Evolutionary conservation across 92 coral and sea anemone genomes (phyloP).

Genomic region (Phenganax subtilis): DNA sequence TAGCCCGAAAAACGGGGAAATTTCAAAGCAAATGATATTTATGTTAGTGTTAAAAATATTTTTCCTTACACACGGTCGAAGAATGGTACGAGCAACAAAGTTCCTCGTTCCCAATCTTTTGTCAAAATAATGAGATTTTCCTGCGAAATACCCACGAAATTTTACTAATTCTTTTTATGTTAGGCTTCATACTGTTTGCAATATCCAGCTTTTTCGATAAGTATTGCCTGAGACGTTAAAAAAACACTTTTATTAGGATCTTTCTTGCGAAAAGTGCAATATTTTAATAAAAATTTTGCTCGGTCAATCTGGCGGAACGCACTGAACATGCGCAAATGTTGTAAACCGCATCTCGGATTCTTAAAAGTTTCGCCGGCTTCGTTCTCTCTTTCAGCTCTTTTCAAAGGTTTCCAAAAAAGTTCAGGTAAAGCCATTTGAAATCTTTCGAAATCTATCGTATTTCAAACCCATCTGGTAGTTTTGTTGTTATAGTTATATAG

Average conservation of each 20-base stretch:
- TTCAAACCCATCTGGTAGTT: background rate
- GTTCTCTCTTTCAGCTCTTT: constrained; percentile 26
- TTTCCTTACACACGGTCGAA: background rate
- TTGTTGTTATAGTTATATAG: background rate
- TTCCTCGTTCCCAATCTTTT: background rate
- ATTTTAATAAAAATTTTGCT: constrained; percentile 5
- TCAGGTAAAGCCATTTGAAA: constrained; percentile 28
- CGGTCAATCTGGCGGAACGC: background rate
- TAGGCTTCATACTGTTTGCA: background rate
- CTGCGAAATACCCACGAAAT: background rate
- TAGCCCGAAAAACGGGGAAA: background rate
- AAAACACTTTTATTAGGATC: background rate
- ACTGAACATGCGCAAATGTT: background rate
- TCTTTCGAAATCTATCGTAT: constrained; percentile 19
- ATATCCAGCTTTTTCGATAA: background rate
- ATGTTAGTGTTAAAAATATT: background rate
- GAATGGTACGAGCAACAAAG: background rate
- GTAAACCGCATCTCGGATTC: background rate
- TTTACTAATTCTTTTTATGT: background rate
- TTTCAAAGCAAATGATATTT: background rate
- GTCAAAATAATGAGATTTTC: background rate
- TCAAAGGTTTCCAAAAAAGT: constrained; percentile 4
- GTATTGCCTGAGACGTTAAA: background rate
- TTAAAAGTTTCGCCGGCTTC: constrained; percentile 21
- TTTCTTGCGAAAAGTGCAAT: background rate